A percentile compares a stretch with the other conserved stretches of the same genome.
Conservation (phyloP, 2,888 invertebrate species). For the Thera britannica region DNA sequence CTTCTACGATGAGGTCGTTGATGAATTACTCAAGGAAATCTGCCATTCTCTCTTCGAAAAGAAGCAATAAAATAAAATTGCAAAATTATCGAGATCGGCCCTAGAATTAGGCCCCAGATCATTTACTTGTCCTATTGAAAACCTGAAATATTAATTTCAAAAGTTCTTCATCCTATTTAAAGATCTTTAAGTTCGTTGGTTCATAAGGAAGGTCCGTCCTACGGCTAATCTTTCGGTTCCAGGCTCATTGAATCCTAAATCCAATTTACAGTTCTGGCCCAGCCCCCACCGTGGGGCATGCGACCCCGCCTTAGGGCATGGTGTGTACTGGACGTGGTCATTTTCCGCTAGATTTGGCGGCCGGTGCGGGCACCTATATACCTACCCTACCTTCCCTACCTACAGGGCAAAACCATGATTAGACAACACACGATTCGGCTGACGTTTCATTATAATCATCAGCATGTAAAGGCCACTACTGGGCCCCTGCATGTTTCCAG, state of each 20-base stretch:
- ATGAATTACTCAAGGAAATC: too few relatives aligned
- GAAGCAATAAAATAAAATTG: too few relatives aligned
- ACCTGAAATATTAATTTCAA: too few relatives aligned
- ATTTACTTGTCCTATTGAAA: too few relatives aligned
- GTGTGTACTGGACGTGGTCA: conserved; percentile 29
- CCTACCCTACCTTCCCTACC: background rate
- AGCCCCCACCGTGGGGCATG: background rate
- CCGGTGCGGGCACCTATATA: conserved; percentile 6
- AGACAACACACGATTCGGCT: background rate
- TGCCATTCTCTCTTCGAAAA: too few relatives aligned
- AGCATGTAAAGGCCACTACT: background rate
- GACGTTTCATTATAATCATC: background rate
- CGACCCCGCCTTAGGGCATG: conserved; percentile 8
- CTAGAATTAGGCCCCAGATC: too few relatives aligned
- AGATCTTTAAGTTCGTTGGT: too few relatives aligned
- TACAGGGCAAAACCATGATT: background rate
- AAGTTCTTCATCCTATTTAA: too few relatives aligned
- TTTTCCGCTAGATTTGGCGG: conserved; percentile 30
- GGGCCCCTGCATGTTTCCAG: too few relatives aligned
- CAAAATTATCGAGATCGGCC: too few relatives aligned
- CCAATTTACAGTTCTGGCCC: background rate
- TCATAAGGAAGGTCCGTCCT: too few relatives aligned
- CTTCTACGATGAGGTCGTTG: too few relatives aligned
- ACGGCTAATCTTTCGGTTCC: background rate
- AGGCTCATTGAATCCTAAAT: background rate